Evolutionary conservation across 1,140 invertebrate genomes (phyloP).

Genomic region (Aphelenchoides besseyi): DNA sequence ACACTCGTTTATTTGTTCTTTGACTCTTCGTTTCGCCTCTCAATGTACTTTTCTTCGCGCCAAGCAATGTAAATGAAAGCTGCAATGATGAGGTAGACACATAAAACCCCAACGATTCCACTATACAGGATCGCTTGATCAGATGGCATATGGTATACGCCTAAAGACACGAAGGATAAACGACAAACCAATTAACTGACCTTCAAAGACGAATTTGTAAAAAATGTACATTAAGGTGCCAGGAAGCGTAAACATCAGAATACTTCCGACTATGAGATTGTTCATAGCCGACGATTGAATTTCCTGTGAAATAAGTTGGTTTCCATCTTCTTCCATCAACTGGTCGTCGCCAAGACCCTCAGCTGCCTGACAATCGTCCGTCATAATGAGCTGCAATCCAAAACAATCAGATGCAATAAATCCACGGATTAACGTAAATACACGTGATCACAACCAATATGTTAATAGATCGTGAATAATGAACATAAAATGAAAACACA

Average conservation of each 20-base stretch:
- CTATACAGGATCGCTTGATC: constrained; percentile 40
- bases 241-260: constrained; percentile 40
- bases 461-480: too few species aligned
- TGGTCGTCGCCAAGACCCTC: neutral
- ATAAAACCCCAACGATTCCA: constrained; percentile 32
- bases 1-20: constrained; percentile 15
- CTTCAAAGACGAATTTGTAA: constrained; percentile 38
- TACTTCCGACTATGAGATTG: constrained; percentile 37
- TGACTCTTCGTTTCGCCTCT: constrained; percentile 16
- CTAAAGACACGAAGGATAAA: constrained; percentile 18
- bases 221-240: constrained; percentile 37
- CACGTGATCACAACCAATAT: too few species aligned
- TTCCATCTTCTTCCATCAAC: neutral
- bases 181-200: constrained; percentile 5
- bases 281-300: constrained; percentile 23
- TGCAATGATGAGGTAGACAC: constrained; percentile 38
- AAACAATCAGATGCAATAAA: too few species aligned
- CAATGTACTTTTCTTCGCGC: constrained; percentile 31
- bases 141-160: constrained; percentile 32
- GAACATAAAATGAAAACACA: too few species aligned
- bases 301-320: constrained; percentile 11
- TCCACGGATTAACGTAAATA: too few species aligned
- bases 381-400: neutral
- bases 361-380: neutral
- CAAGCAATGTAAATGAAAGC: constrained; percentile 48